Percentiles rank a stretch among this genome's conserved stretches.
These are phyloP conservation scores for Odontocolon sp. DNA, from an alignment of 2,888 invertebrate genomes.

Conservation along the genomic window DNA sequence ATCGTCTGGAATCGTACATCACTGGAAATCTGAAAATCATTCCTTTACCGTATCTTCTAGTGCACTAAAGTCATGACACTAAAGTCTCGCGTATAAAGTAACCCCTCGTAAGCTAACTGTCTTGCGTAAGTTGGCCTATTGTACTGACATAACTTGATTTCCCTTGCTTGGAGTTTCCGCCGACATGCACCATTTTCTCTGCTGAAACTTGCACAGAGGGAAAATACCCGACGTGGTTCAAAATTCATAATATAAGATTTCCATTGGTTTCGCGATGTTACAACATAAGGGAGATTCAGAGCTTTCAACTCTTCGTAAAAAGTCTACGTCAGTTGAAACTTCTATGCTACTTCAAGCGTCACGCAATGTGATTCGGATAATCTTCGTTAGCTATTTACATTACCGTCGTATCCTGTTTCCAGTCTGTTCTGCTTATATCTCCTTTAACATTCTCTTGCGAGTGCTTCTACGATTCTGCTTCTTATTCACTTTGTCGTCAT, in stretches of 20 bases:
- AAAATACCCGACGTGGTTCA: too few species aligned
- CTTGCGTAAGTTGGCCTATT: too few species aligned
- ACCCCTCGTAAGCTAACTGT: too few species aligned
- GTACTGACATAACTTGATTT: too few species aligned
- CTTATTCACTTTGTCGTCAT: too few species aligned
- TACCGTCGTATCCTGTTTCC: background rate
- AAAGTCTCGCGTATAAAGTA: too few species aligned
- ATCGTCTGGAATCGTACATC: constrained; percentile 44
- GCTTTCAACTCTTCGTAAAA: constrained; percentile 41
- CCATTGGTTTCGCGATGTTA: background rate
- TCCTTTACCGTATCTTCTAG: background rate
- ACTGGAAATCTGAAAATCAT: background rate
- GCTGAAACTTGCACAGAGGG: too few species aligned
- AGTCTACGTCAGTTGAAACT: constrained; percentile 15
- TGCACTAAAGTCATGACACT: too few species aligned
- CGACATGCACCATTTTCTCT: too few species aligned
- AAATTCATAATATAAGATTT: too few species aligned
- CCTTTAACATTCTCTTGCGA: background rate
- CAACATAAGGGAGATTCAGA: background rate
- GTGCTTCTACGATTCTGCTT: background rate
- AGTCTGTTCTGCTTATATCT: background rate
- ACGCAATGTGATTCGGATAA: constrained; percentile 41
- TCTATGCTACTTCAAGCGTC: constrained; percentile 29
- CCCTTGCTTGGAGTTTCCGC: too few species aligned
- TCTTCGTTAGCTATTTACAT: constrained; percentile 30